A percentile compares a stretch with the other conserved stretches of the same genome.
Conservation (phyloP, 2,888 invertebrate species). For the Diarsia dahlii region DNA sequence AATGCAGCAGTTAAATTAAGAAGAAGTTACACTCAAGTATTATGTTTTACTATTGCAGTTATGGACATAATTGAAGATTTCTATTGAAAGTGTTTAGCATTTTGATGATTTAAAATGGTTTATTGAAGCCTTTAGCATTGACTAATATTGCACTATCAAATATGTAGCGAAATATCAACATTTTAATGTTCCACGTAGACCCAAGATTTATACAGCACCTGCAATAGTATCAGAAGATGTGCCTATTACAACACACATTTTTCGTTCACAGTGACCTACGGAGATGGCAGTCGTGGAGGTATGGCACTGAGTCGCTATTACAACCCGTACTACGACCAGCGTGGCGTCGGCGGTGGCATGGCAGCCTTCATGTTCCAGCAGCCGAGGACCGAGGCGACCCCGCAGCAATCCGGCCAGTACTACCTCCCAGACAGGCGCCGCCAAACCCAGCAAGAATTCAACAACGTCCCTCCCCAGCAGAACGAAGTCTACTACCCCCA, state of each 20-base stretch:
- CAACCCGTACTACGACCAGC: conserved; percentile 84
- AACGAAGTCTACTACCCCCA: conserved; percentile 85
- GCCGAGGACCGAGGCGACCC: conserved; percentile 74
- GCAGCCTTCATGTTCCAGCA: conserved; percentile 85
- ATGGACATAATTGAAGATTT: background rate
- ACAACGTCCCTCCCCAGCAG: conserved; percentile 80
- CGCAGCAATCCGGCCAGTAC: conserved; percentile 81
- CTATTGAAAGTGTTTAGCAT: background rate
- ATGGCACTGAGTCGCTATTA: conserved; percentile 87
- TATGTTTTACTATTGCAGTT: background rate
- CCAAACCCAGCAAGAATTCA: conserved; percentile 80
- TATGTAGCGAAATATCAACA: background rate
- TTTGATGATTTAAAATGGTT: background rate
- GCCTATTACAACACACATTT: background rate
- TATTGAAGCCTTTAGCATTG: background rate
- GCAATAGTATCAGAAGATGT: background rate
- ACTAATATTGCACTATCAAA: background rate
- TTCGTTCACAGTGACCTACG: conserved; percentile 81
- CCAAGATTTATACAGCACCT: background rate
- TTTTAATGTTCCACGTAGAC: background rate
- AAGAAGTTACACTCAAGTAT: background rate
- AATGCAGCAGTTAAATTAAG: background rate
- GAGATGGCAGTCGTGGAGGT: conserved; percentile 84
- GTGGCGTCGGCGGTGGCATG: conserved; percentile 80
- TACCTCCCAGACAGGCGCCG: conserved; percentile 85